These are phyloP conservation scores for Cyprinodon diabolis DNA, from an alignment of 2,797 vertebrate genomes.

Conservation along the genomic window DNA sequence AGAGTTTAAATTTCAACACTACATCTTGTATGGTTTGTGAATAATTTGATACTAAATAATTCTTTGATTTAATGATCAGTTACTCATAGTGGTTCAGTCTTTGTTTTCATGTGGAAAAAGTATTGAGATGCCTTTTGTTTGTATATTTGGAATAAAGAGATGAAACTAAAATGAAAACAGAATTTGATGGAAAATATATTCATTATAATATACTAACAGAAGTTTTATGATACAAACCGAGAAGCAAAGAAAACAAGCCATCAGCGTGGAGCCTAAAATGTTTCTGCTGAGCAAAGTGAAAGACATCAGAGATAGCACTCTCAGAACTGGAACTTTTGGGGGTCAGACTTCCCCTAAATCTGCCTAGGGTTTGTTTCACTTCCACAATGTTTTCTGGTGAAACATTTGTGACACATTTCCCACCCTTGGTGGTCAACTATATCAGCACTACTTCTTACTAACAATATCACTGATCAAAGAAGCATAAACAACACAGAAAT, in stretches of 20 bases:
- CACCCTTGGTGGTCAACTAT: slow-evolving; percentile 19
- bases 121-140: neutral
- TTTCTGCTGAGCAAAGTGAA: slow-evolving; percentile 33
- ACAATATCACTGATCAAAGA: neutral
- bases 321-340: slow-evolving; percentile 7
- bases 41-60: neutral
- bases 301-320: slow-evolving; percentile 14
- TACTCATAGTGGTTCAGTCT: neutral
- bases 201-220: neutral
- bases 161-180: neutral
- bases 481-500: neutral
- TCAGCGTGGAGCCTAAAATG: neutral
- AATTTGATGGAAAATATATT: neutral
- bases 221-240: neutral
- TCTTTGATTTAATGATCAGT: neutral
- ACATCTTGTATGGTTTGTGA: neutral
- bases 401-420: slow-evolving; percentile 43
- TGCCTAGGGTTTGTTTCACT: slow-evolving; percentile 61
- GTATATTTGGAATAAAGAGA: neutral
- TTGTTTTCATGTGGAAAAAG: neutral
- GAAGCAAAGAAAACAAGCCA: neutral
- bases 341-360: slow-evolving; percentile 54
- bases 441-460: neutral
- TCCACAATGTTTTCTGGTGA: slow-evolving; percentile 57
- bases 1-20: neutral